Evolutionary conservation across 2,888 invertebrate genomes (phyloP).

Genomic region (Drosophila neonasuta): DNA sequence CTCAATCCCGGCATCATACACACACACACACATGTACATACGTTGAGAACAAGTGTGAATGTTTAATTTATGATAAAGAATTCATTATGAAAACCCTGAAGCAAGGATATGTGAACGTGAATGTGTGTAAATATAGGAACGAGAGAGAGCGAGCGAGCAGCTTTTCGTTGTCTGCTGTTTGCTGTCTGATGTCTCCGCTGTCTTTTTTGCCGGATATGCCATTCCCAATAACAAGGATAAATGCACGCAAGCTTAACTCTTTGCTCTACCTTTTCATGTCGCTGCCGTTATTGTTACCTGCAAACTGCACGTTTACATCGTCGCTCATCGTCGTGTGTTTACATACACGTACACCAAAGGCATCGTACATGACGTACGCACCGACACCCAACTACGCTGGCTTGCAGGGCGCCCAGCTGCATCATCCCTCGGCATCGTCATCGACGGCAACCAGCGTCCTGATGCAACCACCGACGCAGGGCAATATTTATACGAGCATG

Average conservation of each 20-base stretch:
- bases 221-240: conserved; percentile 52
- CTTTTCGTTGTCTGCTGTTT: background rate
- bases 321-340: conserved; percentile 44
- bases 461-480: conserved; percentile 79
- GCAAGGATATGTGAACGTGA: no score
- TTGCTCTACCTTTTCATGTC: conserved; percentile 58
- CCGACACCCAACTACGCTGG: conserved; percentile 80
- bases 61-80: conserved; percentile 25
- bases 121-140: background rate
- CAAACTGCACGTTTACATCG: conserved; percentile 27
- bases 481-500: conserved; percentile 75
- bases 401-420: conserved; percentile 68
- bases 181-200: background rate
- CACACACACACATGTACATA: no score
- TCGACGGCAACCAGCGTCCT: conserved; percentile 78
- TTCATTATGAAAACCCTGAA: conserved; percentile 12
- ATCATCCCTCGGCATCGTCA: conserved; percentile 61
- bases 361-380: conserved; percentile 80
- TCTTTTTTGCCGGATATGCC: conserved; percentile 24
- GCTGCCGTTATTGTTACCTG: conserved; percentile 50
- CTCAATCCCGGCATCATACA: conserved; percentile 5
- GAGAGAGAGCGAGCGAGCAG: background rate
- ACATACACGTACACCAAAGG: conserved; percentile 62
- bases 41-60: background rate
- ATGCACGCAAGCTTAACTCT: conserved; percentile 57